Evolutionary conservation across 2,888 invertebrate genomes (phyloP).

Genomic region (Pristionchus exspectatus): DNA sequence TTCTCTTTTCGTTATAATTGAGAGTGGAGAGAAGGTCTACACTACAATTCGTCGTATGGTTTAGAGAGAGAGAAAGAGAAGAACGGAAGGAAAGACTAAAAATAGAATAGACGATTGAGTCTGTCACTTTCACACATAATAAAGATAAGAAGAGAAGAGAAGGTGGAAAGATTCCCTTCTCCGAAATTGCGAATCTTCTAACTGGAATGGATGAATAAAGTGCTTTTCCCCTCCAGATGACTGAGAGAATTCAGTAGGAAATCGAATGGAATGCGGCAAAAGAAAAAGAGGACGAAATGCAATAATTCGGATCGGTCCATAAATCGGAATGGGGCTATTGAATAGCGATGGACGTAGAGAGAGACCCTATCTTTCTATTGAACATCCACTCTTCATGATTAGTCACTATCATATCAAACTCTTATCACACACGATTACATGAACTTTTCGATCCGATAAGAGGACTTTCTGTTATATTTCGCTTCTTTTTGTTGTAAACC

Average conservation of each 20-base stretch:
- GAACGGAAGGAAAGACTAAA: slow-evolving; percentile 9
- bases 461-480: neutral
- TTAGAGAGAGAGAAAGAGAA: slow-evolving; percentile 16
- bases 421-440: slow-evolving; percentile 2
- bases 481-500: neutral
- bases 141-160: slow-evolving; percentile 25
- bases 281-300: neutral
- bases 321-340: slow-evolving; percentile 36
- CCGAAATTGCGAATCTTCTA: neutral
- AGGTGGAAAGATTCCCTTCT: neutral
- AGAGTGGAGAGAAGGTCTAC: neutral
- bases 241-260: neutral
- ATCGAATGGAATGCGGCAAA: slow-evolving; percentile 27
- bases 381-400: neutral
- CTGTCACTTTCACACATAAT: slow-evolving; percentile 15
- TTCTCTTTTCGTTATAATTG: neutral
- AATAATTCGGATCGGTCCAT: neutral
- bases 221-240: neutral
- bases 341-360: neutral
- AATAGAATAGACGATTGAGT: neutral
- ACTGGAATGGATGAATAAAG: neutral
- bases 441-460: slow-evolving; percentile 31
- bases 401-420: neutral
- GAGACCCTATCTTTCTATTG: neutral
- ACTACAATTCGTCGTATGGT: slow-evolving; percentile 7